Percentiles rank a stretch among this genome's conserved stretches.
These are phyloP conservation scores for Dasyornis broadbenti DNA, from an alignment of 2,113 vertebrate genomes.

Conservation along the genomic window DNA sequence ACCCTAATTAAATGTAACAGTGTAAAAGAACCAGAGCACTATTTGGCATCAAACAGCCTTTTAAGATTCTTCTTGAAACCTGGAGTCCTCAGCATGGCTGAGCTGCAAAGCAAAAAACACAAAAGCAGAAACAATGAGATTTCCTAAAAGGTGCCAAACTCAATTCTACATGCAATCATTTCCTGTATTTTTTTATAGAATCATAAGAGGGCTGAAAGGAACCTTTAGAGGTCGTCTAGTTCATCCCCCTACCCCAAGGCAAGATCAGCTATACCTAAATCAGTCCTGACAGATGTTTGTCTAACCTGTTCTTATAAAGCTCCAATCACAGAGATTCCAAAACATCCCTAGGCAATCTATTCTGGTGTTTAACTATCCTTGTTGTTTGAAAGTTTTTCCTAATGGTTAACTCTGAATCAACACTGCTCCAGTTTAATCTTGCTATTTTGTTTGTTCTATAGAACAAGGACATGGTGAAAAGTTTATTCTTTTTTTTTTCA, in stretches of 20 bases:
- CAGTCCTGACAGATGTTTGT: constrained; percentile 64
- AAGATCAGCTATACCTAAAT: constrained; percentile 58
- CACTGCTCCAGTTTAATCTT: not conserved
- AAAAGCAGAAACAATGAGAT: constrained; percentile 18
- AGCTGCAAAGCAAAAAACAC: not conserved
- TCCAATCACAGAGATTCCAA: constrained; percentile 37
- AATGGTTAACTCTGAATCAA: constrained; percentile 1
- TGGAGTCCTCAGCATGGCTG: not conserved
- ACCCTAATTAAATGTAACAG: constrained; percentile 63
- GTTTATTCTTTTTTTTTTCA: not conserved
- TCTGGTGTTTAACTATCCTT: constrained; percentile 14
- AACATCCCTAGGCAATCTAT: constrained; percentile 50
- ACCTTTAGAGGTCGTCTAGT: constrained; percentile 53
- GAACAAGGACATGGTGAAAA: not conserved
- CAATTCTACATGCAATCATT: constrained; percentile 3
- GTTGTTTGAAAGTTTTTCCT: constrained; percentile 39
- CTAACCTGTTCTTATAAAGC: constrained; percentile 57
- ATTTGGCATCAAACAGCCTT: constrained; percentile 42
- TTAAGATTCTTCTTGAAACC: constrained; percentile 12
- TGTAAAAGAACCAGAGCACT: constrained; percentile 28
- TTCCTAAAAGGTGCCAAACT: constrained; percentile 28
- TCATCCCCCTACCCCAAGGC: constrained; percentile 55
- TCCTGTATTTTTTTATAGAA: not conserved
- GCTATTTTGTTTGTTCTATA: not conserved
- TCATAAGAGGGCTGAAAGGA: constrained; percentile 23